These are phyloP conservation scores for Agapornis roseicollis DNA, from an alignment of 2,113 vertebrate species.

Conservation along the genomic window DNA sequence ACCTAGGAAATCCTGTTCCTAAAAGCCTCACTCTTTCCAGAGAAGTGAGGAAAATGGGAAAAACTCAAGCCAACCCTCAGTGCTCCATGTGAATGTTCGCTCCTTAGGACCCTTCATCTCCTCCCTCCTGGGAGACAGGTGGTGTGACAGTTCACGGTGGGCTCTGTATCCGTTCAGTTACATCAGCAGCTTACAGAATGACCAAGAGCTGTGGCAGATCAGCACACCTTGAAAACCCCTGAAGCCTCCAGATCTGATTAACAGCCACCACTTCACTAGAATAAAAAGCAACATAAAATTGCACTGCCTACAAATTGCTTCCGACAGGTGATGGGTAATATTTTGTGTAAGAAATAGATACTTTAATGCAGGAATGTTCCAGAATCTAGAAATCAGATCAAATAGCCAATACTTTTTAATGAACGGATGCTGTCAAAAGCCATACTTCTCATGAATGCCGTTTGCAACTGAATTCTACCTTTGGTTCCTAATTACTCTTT, in stretches of 20 bases:
- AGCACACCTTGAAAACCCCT: not conserved
- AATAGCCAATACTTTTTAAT: not conserved
- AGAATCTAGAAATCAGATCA: not conserved
- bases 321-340: not conserved
- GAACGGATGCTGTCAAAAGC: not conserved
- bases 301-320: not conserved
- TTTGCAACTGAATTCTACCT: not conserved
- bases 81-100: not conserved
- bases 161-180: not conserved
- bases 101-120: not conserved
- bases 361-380: not conserved
- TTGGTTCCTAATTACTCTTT: conserved; percentile 32
- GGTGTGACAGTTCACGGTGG: not conserved
- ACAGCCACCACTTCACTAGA: not conserved
- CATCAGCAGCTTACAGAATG: not conserved
- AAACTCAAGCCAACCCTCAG: not conserved
- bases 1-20: not conserved
- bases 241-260: not conserved
- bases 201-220: not conserved
- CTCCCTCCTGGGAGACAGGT: not conserved
- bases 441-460: not conserved
- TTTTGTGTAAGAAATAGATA: not conserved
- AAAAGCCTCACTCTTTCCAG: not conserved
- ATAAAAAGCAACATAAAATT: not conserved
- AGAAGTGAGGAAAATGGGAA: not conserved